A percentile compares a stretch with the other conserved stretches of the same genome.
Evolutionary conservation across 2,113 vertebrate species (phyloP).

Genomic region (Solenodon paradoxus): DNA sequence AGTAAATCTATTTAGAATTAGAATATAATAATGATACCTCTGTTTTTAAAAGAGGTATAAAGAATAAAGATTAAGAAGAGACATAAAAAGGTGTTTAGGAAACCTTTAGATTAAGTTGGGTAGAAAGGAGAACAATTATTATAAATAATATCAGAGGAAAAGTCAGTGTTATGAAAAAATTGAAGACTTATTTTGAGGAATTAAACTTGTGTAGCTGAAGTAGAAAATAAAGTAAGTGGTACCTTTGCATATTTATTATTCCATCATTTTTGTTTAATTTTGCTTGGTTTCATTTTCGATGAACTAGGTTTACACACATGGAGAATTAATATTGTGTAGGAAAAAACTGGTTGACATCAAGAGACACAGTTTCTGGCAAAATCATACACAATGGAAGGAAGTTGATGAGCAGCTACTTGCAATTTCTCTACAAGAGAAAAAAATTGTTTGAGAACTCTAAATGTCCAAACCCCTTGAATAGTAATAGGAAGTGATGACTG

Average conservation of each 20-base stretch:
- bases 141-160: background rate
- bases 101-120: background rate
- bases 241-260: background rate
- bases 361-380: background rate
- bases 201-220: background rate
- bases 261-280: background rate
- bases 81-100: background rate
- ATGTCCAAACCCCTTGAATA: background rate
- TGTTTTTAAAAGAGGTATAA: background rate
- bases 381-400: background rate
- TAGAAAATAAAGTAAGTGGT: background rate
- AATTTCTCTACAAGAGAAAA: slow-evolving; percentile 6
- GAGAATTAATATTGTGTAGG: background rate
- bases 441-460: background rate
- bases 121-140: background rate
- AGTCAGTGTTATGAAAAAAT: background rate
- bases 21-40: background rate
- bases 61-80: background rate
- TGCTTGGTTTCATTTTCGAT: background rate
- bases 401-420: background rate
- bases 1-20: background rate
- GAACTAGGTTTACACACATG: background rate
- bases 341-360: background rate
- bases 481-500: background rate
- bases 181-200: too few relatives aligned